A percentile compares a stretch with the other conserved stretches of the same genome.
Conservation (phyloP, 1,140 invertebrate species). For the Drosophila triauraria region DNA sequence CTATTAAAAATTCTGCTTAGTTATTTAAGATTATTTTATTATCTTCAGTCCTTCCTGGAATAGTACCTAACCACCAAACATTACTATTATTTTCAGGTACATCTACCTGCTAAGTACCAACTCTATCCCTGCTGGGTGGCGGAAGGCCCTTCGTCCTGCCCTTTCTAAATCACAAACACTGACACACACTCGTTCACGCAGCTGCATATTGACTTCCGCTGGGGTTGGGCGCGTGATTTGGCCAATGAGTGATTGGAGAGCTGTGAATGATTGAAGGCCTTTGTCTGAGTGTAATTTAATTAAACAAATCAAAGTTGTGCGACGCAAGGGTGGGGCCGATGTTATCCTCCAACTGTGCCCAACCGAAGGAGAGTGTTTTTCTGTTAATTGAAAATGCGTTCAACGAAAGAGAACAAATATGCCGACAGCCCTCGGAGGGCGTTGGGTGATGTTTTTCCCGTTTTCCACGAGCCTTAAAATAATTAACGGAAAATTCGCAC, state of each 20-base stretch:
- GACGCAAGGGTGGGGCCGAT: neutral
- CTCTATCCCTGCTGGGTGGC: slow-evolving; percentile 4
- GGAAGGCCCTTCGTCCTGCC: slow-evolving; percentile 3
- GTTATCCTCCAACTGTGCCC: slow-evolving; percentile 1
- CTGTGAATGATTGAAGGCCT: slow-evolving; percentile 82
- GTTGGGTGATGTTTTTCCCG: neutral
- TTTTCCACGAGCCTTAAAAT: slow-evolving; percentile 56
- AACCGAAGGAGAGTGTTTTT: slow-evolving; percentile 48
- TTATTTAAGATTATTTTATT: too few species aligned
- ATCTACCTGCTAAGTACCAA: neutral
- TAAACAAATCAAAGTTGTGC: slow-evolving; percentile 76
- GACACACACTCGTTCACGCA: slow-evolving; percentile 32
- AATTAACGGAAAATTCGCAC: slow-evolving; percentile 62
- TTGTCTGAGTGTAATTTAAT: slow-evolving; percentile 82
- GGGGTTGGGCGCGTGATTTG: slow-evolving; percentile 72
- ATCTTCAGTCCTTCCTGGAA: too few species aligned
- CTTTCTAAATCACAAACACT: slow-evolving; percentile 45
- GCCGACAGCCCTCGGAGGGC: slow-evolving; percentile 21
- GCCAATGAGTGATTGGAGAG: slow-evolving; percentile 80
- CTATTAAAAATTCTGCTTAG: too few species aligned
- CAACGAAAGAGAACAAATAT: slow-evolving; percentile 67
- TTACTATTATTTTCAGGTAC: neutral
- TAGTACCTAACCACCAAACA: neutral
- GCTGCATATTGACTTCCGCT: slow-evolving; percentile 63
- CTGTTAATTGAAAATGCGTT: slow-evolving; percentile 79